A percentile compares a stretch with the other conserved stretches of the same genome.
phyloP scores from a whole-genome alignment of 2,113 vertebrate genomes.

The Trogon surrucura region DNA sequence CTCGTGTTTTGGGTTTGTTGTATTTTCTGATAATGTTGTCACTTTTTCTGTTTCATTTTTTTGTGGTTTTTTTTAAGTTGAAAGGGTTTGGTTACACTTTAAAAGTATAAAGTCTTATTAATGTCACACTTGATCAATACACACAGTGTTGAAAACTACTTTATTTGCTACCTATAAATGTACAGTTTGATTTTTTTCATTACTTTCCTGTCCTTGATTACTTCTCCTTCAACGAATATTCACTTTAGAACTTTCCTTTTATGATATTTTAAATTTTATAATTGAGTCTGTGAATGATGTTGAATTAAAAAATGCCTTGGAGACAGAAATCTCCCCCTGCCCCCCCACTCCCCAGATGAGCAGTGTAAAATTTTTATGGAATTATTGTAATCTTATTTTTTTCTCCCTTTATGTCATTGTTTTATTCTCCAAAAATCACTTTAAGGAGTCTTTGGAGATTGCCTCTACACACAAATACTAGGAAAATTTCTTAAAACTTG shows the following conservation, averaged over 20 bases:
- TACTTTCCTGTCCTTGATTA: not conserved
- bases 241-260: not conserved
- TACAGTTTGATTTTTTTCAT: not conserved
- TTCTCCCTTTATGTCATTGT: not conserved
- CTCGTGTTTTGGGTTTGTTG: not conserved
- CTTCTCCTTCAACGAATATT: not conserved
- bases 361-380: not conserved
- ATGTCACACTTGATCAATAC: not conserved
- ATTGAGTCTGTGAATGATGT: not conserved
- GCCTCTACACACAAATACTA: not conserved
- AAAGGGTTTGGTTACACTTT: not conserved
- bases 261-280: not conserved
- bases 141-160: not conserved
- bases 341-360: too few species aligned
- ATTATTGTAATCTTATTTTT: not conserved
- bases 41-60: not conserved
- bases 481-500: slow-evolving; percentile 1
- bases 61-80: not conserved
- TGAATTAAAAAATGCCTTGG: not conserved
- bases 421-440: slow-evolving; percentile 31
- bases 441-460: not conserved
- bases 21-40: not conserved
- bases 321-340: not conserved
- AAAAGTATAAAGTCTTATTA: not conserved
- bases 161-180: not conserved